These are phyloP conservation scores for Elanoides forficatus DNA, from an alignment of 2,113 vertebrate genomes.

Conservation along the genomic window DNA sequence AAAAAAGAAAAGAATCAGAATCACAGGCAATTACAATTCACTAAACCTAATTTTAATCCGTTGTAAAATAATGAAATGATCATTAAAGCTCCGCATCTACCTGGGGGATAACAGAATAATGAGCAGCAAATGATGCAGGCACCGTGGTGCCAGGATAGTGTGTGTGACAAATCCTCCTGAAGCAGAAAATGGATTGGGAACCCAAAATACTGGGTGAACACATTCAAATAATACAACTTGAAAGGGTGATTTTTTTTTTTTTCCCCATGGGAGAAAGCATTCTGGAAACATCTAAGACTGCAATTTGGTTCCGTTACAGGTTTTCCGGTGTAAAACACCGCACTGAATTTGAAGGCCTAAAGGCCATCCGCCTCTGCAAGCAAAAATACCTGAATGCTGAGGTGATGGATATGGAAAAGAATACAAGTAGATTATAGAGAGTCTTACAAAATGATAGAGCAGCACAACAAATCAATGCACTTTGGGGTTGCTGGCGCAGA, in stretches of 20 bases:
- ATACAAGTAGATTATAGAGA: slow-evolving; percentile 25
- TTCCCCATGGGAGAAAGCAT: neutral
- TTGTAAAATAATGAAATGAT: neutral
- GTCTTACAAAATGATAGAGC: slow-evolving; percentile 34
- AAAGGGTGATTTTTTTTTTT: neutral
- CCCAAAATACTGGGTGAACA: neutral
- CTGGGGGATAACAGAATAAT: neutral
- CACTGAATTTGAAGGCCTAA: neutral
- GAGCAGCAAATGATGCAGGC: neutral
- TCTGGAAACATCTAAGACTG: neutral
- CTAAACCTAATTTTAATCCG: neutral
- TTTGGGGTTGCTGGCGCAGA: neutral
- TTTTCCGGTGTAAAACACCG: neutral
- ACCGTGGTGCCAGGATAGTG: neutral
- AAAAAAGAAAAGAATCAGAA: neutral
- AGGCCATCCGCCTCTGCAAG: neutral
- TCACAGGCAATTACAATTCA: neutral
- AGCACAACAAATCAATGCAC: slow-evolving; percentile 35
- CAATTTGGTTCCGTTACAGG: neutral
- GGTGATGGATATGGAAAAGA: slow-evolving; percentile 35
- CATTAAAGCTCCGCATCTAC: neutral
- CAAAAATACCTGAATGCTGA: neutral
- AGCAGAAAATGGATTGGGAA: neutral
- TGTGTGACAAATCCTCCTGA: neutral
- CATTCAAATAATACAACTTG: neutral